Evolutionary conservation across 2,888 invertebrate genomes (phyloP), one percentile per base, ranked within the genome.

Genomic region (Dasysyrphus albostriatus): DNA sequence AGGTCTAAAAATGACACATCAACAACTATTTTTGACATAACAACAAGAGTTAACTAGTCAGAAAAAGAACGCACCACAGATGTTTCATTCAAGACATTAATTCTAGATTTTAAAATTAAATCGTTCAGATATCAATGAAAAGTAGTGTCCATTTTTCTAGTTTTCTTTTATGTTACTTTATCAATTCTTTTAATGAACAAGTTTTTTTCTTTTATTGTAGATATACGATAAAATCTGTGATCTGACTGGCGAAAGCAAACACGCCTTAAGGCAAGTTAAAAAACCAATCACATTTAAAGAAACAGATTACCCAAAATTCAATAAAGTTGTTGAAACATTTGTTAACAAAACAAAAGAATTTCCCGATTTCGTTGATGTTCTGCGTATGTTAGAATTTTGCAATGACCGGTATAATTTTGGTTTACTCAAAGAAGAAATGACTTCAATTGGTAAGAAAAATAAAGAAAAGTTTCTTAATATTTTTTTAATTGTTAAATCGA

Each of bases 151-250:
- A 24, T 24, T 24, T 24, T 24, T 24, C n/a, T 24, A 24, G 32
- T 59, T 34, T 39, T 39, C 39, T 14, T 44, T 7, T 6, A 3
- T 42, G 14, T 7, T 6, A 4, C 10, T 44, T 14, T 14, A 12
- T 10, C 14, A 12, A 12, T 29, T 10, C 0, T 44, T 14, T 54
- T 7, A 54, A 6, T 54, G 3, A 5, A 9, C 16, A 49, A 29
- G 0, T 14, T 24, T 19, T 24, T 44, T n/a, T 49, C 49, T 9
- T 44, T 29, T n/a, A 19, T 34, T 4, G 54, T 12, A 91, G 91
- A 92, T 93, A 76, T 93, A 92, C 83, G 94, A 94, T n/a, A 95
- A 95, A 90, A 94, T 95, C 88, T 95, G 95, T 91, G 94, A 95
- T 90, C 89, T 95, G 88, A 94, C 94, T 0, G 94, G 95, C 56